phyloP scores from a whole-genome alignment of 2,888 invertebrate genomes.

The Pegoplata infirma region DNA sequence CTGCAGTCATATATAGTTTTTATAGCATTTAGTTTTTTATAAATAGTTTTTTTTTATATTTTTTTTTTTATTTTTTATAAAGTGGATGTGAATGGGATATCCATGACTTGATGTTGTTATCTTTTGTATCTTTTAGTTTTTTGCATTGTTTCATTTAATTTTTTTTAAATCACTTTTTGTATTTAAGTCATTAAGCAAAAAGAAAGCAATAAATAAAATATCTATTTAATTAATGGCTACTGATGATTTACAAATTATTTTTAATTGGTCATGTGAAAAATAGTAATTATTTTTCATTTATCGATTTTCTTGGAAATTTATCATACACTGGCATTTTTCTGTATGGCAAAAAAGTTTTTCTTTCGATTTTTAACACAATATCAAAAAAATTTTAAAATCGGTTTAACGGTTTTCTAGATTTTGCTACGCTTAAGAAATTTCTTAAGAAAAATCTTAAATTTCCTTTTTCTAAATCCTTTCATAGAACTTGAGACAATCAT shows the following conservation, averaged over 20 bases:
- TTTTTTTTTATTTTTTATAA: not conserved
- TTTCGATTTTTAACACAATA: too few relatives aligned
- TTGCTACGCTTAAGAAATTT: too few relatives aligned
- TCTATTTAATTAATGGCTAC: slow-evolving; percentile 32
- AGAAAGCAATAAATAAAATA: slow-evolving; percentile 11
- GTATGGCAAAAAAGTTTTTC: too few relatives aligned
- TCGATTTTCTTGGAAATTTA: not conserved
- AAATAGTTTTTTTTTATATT: too few relatives aligned
- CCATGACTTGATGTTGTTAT: not conserved
- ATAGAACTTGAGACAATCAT: too few relatives aligned
- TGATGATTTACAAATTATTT: slow-evolving; percentile 41
- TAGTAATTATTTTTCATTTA: slow-evolving; percentile 17
- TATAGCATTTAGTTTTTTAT: too few relatives aligned
- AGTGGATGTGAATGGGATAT: not conserved
- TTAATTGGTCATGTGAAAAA: slow-evolving; percentile 39
- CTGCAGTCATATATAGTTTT: slow-evolving; percentile 3
- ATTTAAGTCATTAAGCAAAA: not conserved
- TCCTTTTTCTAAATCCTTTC: too few relatives aligned
- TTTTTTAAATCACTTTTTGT: not conserved
- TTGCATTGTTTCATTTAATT: not conserved
- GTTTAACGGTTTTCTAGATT: too few relatives aligned
- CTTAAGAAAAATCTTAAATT: too few relatives aligned
- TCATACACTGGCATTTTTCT: too few relatives aligned
- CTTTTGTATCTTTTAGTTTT: not conserved
- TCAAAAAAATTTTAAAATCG: too few relatives aligned